These are phyloP conservation scores for Plemyria rubiginata DNA, from an alignment of 2,888 invertebrate genomes.

Conservation along the genomic window DNA sequence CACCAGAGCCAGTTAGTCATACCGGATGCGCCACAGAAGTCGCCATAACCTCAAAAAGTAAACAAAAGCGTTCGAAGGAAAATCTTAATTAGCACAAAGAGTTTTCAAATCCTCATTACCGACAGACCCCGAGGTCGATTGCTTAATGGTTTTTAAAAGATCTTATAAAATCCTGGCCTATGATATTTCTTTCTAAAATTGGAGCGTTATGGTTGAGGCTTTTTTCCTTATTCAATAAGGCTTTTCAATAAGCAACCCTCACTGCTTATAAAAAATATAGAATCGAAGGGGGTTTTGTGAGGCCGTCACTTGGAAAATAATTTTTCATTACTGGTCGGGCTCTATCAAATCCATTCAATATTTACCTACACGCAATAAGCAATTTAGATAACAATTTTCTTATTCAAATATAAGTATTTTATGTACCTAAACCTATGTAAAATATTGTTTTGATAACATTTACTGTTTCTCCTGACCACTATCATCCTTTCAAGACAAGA, in stretches of 20 bases:
- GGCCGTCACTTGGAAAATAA: conserved; percentile 54
- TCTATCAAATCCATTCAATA: conserved; percentile 24
- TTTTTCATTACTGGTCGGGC: conserved; percentile 38
- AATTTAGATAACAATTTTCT: neutral
- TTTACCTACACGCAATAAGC: conserved; percentile 9
- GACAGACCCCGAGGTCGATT: conserved; percentile 45
- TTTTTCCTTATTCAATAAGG: conserved; percentile 63
- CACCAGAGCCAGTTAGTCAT: neutral
- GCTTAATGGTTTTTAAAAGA: conserved; percentile 50
- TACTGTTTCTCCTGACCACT: no score
- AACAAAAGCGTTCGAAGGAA: conserved; percentile 14
- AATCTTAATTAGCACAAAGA: conserved; percentile 38
- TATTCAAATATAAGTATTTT: neutral
- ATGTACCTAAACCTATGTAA: no score
- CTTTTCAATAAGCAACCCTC: conserved; percentile 69
- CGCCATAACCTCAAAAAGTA: neutral
- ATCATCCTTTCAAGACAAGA: no score
- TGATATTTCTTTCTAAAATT: conserved; percentile 57
- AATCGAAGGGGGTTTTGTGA: conserved; percentile 60
- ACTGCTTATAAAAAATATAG: conserved; percentile 60
- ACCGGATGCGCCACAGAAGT: neutral
- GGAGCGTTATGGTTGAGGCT: conserved; percentile 50
- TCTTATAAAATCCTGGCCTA: conserved; percentile 51
- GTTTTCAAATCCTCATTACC: conserved; percentile 24
- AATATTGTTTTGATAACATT: no score